Percentiles rank a stretch among this genome's conserved stretches.
These are phyloP conservation scores for Mastigias papua DNA, from an alignment of 30 jellyfish, hydroid and myxozoan genomes.

Conservation along the genomic window DNA sequence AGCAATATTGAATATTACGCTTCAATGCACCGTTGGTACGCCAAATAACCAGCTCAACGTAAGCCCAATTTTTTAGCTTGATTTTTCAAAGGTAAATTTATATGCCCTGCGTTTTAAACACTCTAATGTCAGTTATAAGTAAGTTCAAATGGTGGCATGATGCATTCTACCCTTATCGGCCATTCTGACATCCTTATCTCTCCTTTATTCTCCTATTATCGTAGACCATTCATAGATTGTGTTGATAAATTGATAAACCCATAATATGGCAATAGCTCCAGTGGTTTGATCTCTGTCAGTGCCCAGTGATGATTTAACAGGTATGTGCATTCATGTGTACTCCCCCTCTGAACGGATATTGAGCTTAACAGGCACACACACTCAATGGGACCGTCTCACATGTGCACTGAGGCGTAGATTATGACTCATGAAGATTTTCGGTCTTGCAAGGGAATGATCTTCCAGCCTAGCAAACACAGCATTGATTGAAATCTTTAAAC, in stretches of 20 bases:
- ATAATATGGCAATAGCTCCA: not conserved
- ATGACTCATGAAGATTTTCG: slow-evolving; percentile 63
- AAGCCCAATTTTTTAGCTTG: not conserved
- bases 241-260: not conserved
- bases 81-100: not conserved
- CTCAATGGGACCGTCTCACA: slow-evolving; percentile 31
- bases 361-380: slow-evolving; percentile 29
- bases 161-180: too few species aligned
- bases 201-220: too few species aligned
- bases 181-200: not conserved
- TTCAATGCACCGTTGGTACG: not conserved
- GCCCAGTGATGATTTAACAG: slow-evolving; percentile 58
- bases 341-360: slow-evolving; percentile 31
- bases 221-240: too few species aligned
- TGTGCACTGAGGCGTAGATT: slow-evolving; percentile 68
- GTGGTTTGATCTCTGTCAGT: slow-evolving; percentile 20
- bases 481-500: not conserved
- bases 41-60: not conserved
- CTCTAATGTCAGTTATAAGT: too few species aligned
- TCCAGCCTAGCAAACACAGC: slow-evolving; percentile 6
- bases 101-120: too few species aligned
- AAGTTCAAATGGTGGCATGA: too few species aligned
- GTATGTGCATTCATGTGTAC: slow-evolving; percentile 65
- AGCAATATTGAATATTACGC: not conserved
- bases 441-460: slow-evolving; percentile 47